Conservation (phyloP, 2,797 vertebrate species). For the Dryobates pubescens region DNA sequence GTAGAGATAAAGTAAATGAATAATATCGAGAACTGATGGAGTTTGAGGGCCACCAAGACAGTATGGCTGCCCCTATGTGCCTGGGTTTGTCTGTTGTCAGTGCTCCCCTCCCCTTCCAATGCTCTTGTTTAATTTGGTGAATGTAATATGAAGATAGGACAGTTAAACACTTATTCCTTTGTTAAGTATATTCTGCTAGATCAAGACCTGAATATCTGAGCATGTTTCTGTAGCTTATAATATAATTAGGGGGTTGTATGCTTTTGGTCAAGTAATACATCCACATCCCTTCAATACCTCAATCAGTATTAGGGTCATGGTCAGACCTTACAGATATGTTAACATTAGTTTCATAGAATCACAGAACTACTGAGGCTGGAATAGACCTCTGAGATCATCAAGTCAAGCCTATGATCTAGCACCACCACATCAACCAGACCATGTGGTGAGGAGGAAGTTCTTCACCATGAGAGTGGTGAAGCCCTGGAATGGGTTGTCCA, state of each 20-base stretch:
- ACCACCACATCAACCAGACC: no score
- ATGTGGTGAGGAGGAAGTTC: no score
- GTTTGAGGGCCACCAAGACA: neutral
- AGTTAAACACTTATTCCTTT: neutral
- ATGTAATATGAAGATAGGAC: neutral
- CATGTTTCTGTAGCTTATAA: neutral
- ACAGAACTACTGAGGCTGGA: no score
- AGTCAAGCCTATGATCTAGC: no score
- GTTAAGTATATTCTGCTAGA: neutral
- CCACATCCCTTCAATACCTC: neutral
- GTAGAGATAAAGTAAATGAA: neutral
- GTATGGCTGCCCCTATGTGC: rapidly evolving
- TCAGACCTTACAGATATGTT: neutral
- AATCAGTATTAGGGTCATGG: neutral
- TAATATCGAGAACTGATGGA: neutral
- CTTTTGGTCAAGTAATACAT: neutral
- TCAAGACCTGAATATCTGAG: neutral
- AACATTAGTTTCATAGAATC: neutral
- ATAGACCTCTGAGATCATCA: no score
- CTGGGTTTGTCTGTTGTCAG: neutral
- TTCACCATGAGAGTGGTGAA: no score
- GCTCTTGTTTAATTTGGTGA: neutral
- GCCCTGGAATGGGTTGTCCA: no score
- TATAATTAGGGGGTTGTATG: neutral
- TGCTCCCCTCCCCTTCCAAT: neutral